A percentile compares a stretch with the other conserved stretches of the same genome.
Evolutionary conservation across 1,140 invertebrate species (phyloP).

Genomic region (Diabrotica virgifera): DNA sequence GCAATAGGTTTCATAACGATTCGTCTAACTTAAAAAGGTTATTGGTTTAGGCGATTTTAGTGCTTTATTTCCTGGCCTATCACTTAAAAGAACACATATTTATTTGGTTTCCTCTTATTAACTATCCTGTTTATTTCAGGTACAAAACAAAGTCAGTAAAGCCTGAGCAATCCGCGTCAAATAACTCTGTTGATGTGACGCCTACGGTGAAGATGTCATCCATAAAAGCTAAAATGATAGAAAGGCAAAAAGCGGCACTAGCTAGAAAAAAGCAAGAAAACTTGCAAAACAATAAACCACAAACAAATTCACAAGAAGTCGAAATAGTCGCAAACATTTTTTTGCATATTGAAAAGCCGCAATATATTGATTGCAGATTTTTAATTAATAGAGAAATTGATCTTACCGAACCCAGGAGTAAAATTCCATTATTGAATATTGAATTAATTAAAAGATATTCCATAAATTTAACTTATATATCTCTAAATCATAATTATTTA

Average conservation of each 20-base stretch:
- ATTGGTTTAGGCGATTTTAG: no score
- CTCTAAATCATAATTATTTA: neutral
- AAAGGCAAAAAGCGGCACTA: slow-evolving; percentile 5
- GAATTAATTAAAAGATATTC: neutral
- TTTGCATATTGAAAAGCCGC: neutral
- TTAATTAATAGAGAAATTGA: neutral
- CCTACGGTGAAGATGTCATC: neutral
- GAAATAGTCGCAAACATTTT: neutral
- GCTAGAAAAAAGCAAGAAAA: neutral
- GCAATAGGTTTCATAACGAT: no score
- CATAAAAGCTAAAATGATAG: neutral
- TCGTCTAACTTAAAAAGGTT: no score
- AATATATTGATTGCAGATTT: neutral
- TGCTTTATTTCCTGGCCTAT: no score
- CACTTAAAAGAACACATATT: no score
- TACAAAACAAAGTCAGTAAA: no score
- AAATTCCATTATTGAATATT: neutral
- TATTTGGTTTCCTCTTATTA: no score
- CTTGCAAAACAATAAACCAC: neutral
- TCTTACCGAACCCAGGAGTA: no score
- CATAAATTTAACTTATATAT: neutral
- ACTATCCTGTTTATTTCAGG: no score
- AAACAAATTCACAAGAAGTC: neutral
- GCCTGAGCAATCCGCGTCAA: no score
- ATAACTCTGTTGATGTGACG: no score